Evolutionary conservation across 2,113 vertebrate species (phyloP).

Genomic region (Picathartes gymnocephalus): DNA sequence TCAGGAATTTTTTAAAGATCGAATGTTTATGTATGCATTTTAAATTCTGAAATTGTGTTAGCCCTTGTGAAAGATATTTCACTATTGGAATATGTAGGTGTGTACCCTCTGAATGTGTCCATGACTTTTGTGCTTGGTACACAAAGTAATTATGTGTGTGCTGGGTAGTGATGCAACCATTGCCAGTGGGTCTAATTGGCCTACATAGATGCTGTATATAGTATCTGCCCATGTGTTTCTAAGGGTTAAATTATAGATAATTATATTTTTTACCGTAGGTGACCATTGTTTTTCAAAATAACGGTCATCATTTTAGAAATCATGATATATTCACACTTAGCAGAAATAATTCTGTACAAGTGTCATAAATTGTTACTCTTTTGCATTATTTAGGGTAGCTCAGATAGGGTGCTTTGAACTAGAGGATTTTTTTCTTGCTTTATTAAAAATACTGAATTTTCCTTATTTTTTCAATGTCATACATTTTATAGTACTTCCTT

Average conservation of each 20-base stretch:
- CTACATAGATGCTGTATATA: background rate
- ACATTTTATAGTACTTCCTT: slow-evolving; percentile 66
- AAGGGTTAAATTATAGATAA: background rate
- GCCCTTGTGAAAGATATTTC: background rate
- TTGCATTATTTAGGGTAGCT: slow-evolving; percentile 54
- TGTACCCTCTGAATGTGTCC: background rate
- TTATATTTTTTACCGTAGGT: background rate
- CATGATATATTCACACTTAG: background rate
- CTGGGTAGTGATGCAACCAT: background rate
- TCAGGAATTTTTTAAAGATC: background rate
- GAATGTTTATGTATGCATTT: background rate
- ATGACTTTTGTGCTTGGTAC: background rate
- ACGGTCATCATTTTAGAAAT: background rate
- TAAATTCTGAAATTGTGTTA: background rate
- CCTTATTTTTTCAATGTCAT: slow-evolving; percentile 59
- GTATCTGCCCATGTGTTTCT: background rate
- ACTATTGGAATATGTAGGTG: background rate
- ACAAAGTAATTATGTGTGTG: background rate
- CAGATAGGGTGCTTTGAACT: slow-evolving; percentile 50
- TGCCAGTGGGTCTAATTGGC: background rate
- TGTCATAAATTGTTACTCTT: background rate
- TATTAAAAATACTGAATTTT: slow-evolving; percentile 64
- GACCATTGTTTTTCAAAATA: background rate
- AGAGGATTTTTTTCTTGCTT: slow-evolving; percentile 24
- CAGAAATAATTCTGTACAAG: background rate